Evolutionary conservation across 2,797 vertebrate genomes (phyloP), one percentile per base, ranked within the genome.

Genomic region (Cryptoprocta ferox): DNA sequence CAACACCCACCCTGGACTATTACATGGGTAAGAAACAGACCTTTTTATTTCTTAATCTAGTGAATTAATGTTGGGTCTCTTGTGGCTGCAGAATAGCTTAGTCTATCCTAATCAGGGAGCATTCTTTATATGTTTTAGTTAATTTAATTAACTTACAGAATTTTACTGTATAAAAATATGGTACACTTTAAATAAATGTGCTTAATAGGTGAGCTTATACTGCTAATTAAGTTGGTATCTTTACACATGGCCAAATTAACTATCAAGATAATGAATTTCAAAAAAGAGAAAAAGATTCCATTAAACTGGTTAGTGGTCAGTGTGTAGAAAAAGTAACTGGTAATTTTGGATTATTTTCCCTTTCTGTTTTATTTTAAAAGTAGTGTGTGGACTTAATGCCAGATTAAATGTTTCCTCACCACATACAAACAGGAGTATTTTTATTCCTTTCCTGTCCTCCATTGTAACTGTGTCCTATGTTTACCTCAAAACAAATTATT

Each of bases 361-460:
- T 93, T 86, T 73, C 12, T 13, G 19, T 8, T 76, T 2, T 37
- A 30, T 66, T 92, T 89, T 76, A 10, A 96, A 96, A 96, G 26
- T 59, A 59, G 21, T 24, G 0, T 42, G 4, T 85, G 2, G 11
- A 45, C 18, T 45, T 35, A 35, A 0, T 39, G 32, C 19, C 12
- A 48, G 39, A 79, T 39, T 48, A 79, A 4, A 4, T 42, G 3
- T 71, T n/a, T 89, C 19, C 1, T 78, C n/a, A 65, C 21, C 81
- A 11, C 1, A 61, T 32, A 78, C 0, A 9, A 8, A 19, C 5
- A 56, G 10, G 5, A 66, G 0, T 26, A 68, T 28, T 45, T 90
- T 59, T 48, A 85, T 37, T 92, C 10, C 8, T 95, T 71, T 87
- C 2, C 10, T 71, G 39, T 14, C 12, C 4, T 89, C 81, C 59